Evolutionary conservation across 2,797 vertebrate species (phyloP), one percentile per base, ranked within the genome.

Genomic region (Hylomyscus alleni): DNA sequence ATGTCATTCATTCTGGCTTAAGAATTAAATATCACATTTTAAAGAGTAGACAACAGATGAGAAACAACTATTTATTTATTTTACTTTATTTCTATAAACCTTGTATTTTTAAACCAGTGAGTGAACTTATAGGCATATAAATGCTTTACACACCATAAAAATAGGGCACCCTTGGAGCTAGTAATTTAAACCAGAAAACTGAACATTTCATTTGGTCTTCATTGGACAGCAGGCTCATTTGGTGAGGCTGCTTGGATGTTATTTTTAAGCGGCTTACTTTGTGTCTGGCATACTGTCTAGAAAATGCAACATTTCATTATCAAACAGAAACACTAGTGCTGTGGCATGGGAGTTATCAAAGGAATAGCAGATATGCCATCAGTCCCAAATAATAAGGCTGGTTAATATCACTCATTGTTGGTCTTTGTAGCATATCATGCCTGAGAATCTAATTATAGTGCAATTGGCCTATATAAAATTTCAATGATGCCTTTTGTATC

Each of bases 261-360:
- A 98, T 98, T 98, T 98, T 98, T 98, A 96, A 98, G 98, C 89
- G 93, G 97, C 93, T 10, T 44, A 24, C 96, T 98, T 94, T 97
- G 97, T 11, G 0, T 97, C 97, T 98, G 89, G 81, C 98, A 95
- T 98, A 97, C 96, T 98, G 98, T 98, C 97, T 97, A 98, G 97
- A 97, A 95, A 98, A 97, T 97, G 96, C 81, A 97, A 97, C 96
- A 96, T 95, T 24, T 97, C 52, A 93, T 97, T 97, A 98, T 97
- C 97, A 98, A 98, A 98, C 94, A 96, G 97, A 98, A 97, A 97
- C 97, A 96, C 47, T 17, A 89, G 95, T 89, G 86, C 89, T 95
- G 95, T 87, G 84, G 92, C 97, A 98, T 95, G 98, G 97, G 97
- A 98, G 90, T 67, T 89, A 98, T 97, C 98, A 95, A 96, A 98